Percentiles rank a stretch among this genome's conserved stretches.
These are phyloP conservation scores for Galago senegalensis DNA, from an alignment of 2,797 vertebrate genomes.

Conservation along the genomic window DNA sequence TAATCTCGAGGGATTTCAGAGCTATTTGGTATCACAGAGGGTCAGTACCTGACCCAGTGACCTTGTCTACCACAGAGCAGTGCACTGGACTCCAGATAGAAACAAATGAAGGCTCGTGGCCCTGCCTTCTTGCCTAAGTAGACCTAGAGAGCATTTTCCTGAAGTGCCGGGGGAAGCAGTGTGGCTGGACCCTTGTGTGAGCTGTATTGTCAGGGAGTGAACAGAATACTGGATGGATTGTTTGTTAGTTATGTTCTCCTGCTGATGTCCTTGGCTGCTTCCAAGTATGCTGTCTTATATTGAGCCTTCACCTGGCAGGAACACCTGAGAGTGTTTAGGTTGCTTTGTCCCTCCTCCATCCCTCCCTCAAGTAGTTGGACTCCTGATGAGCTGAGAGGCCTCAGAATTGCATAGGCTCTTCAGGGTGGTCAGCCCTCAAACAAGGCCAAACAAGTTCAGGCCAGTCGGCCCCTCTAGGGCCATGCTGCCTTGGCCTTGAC, in stretches of 20 bases:
- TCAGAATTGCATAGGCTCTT: not conserved
- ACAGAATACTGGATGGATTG: not conserved
- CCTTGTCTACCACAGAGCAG: not conserved
- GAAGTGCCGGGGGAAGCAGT: not conserved
- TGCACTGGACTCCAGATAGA: not conserved
- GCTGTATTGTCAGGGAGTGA: not conserved
- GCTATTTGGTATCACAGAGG: not conserved
- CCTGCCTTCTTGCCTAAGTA: not conserved
- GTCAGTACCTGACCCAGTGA: not conserved
- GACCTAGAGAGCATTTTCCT: not conserved
- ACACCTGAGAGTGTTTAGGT: not conserved
- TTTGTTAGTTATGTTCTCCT: not conserved
- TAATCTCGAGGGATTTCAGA: not conserved
- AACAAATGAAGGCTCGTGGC: accelerated
- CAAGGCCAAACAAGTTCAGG: not conserved
- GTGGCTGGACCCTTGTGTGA: accelerated
- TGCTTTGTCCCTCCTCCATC: not conserved
- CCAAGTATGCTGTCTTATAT: not conserved
- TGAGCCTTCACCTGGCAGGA: not conserved
- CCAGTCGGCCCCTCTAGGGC: not conserved
- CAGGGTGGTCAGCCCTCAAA: not conserved
- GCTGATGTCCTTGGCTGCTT: not conserved
- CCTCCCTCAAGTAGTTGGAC: not conserved
- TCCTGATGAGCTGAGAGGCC: not conserved
- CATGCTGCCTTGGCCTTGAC: not conserved